phyloP scores from a whole-genome alignment of 2,113 vertebrate genomes.

The Amphiprion ocellaris region DNA sequence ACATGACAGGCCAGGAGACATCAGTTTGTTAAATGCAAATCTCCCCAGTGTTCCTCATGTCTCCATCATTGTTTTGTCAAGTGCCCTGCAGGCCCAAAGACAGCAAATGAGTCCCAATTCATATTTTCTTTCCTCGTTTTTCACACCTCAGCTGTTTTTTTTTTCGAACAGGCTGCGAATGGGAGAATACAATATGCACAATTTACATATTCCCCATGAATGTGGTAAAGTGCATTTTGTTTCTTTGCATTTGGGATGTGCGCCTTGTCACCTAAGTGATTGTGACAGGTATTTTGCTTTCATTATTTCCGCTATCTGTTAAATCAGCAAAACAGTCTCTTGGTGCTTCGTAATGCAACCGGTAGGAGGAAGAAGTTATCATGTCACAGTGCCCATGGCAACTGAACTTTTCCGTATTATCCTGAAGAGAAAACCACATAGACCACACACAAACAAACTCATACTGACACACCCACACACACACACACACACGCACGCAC shows the following conservation, averaged over 20 bases:
- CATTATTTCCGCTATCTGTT: slow-evolving; percentile 62
- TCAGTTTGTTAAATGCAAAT: slow-evolving; percentile 86
- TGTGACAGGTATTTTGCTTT: slow-evolving; percentile 64
- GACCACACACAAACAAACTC: slow-evolving; percentile 37
- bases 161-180: slow-evolving; percentile 44
- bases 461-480: slow-evolving; percentile 16
- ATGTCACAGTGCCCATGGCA: slow-evolving; percentile 34
- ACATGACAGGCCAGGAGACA: slow-evolving; percentile 83
- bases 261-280: slow-evolving; percentile 50
- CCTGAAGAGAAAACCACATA: slow-evolving; percentile 22
- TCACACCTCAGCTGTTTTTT: slow-evolving; percentile 74
- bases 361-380: slow-evolving; percentile 34
- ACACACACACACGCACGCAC: slow-evolving; percentile 22
- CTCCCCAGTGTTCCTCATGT: slow-evolving; percentile 73
- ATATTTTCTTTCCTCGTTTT: slow-evolving; percentile 70
- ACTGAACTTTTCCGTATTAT: slow-evolving; percentile 46
- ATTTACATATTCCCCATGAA: slow-evolving; percentile 66
- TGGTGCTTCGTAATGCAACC: slow-evolving; percentile 40
- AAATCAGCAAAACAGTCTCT: slow-evolving; percentile 64
- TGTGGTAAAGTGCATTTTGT: slow-evolving; percentile 50
- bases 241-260: slow-evolving; percentile 49
- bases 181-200: slow-evolving; percentile 43
- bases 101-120: slow-evolving; percentile 77
- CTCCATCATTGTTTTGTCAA: slow-evolving; percentile 85
- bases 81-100: slow-evolving; percentile 79